A percentile compares a stretch with the other conserved stretches of the same genome.
phyloP scores from a whole-genome alignment of 1,140 invertebrate species.

The Musca domestica region DNA sequence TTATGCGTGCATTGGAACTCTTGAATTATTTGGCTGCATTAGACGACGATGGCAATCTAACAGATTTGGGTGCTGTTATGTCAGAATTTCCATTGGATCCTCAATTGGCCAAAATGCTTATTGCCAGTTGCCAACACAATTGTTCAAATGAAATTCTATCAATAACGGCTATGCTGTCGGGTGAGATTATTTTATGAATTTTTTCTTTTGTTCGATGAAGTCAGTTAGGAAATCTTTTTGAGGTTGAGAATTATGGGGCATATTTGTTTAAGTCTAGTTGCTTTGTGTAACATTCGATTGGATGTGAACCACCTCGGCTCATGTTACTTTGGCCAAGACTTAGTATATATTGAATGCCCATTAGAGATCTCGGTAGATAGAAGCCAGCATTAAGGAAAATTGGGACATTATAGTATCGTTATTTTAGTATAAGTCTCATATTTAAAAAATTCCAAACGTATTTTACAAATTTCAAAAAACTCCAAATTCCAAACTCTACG shows the following conservation, averaged over 20 bases:
- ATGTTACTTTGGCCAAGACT: too few species aligned
- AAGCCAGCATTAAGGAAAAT: too few species aligned
- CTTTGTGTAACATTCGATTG: too few species aligned
- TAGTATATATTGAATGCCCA: too few species aligned
- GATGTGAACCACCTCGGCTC: too few species aligned
- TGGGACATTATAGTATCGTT: too few species aligned
- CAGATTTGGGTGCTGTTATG: conserved; percentile 97
- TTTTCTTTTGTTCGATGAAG: not conserved
- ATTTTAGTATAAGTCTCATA: too few species aligned
- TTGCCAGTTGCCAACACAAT: conserved; percentile 93
- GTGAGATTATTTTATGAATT: conserved; percentile 59
- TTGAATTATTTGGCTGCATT: conserved; percentile 88
- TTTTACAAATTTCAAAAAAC: too few species aligned
- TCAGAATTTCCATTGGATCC: conserved; percentile 99
- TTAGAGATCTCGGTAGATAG: too few species aligned
- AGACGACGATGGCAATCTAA: conserved; percentile 95
- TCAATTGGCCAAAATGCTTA: conserved; percentile 98
- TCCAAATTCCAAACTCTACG: too few species aligned
- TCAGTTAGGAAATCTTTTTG: not conserved
- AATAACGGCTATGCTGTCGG: conserved; percentile 98
- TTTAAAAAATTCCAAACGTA: too few species aligned
- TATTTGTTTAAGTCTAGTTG: too few species aligned
- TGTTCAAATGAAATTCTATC: conserved; percentile 99
- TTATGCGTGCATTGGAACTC: conserved; percentile 98
- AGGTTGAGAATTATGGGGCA: not conserved